These are phyloP conservation scores for Falco berigora DNA, from an alignment of 2,797 vertebrate genomes.

Conservation along the genomic window DNA sequence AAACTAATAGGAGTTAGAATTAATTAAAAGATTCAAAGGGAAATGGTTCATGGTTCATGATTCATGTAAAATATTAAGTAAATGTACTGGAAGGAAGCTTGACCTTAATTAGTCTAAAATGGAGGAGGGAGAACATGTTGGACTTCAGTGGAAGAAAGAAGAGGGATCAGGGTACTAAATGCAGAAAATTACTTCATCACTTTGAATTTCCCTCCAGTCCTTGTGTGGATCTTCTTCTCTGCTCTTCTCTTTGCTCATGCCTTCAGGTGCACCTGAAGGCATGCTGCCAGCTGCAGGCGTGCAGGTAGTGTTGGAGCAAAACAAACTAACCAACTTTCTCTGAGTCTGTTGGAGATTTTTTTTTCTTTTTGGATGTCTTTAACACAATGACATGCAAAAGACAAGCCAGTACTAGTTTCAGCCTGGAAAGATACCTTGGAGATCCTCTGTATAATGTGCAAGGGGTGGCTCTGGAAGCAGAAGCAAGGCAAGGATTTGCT, in stretches of 20 bases:
- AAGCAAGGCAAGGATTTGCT: not conserved
- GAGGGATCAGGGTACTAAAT: not conserved
- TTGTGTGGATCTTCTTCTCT: not conserved
- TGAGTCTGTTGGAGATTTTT: not conserved
- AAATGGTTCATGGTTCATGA: not conserved
- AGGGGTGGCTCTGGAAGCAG: not conserved
- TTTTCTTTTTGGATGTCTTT: not conserved
- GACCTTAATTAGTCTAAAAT: not conserved
- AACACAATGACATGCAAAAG: not conserved
- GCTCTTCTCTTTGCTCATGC: not conserved
- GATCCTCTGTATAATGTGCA: not conserved
- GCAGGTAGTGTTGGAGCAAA: not conserved
- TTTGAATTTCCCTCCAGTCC: not conserved
- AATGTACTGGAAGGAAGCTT: conserved; percentile 27
- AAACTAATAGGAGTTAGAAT: not conserved
- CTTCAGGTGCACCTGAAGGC: not conserved
- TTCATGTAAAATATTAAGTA: not conserved
- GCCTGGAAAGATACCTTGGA: not conserved
- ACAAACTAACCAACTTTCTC: not conserved
- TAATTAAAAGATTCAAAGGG: not conserved
- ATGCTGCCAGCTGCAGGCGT: not conserved
- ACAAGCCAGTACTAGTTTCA: not conserved
- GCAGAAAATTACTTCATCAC: not conserved
- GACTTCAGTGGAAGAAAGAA: not conserved
- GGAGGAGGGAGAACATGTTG: not conserved